Conservation (phyloP, 2,113 vertebrate genomes). For the Chaetura pelagica region DNA sequence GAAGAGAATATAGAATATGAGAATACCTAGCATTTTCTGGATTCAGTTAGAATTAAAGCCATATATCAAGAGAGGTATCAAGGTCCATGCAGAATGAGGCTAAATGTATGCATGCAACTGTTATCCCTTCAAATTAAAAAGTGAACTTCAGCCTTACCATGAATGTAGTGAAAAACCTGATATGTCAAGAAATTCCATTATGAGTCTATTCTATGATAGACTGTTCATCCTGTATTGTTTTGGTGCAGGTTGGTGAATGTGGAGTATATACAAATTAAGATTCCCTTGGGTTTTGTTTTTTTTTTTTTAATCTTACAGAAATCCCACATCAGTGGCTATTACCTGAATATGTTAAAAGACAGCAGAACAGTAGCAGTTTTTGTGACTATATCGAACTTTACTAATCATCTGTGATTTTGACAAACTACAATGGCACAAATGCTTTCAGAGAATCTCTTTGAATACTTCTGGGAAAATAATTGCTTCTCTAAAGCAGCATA, state of each 20-base stretch:
- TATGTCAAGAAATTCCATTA: not conserved
- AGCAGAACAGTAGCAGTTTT: not conserved
- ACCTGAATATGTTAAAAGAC: not conserved
- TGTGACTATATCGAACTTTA: not conserved
- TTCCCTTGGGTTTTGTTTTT: not conserved
- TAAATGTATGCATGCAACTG: not conserved
- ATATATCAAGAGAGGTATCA: not conserved
- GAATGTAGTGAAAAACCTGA: not conserved
- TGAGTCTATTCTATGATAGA: too few species aligned
- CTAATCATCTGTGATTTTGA: not conserved
- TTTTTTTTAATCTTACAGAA: not conserved
- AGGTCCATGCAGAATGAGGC: not conserved
- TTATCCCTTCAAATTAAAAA: not conserved
- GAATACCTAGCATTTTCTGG: not conserved
- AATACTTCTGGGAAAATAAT: not conserved
- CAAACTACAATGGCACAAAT: not conserved
- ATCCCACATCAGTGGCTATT: not conserved
- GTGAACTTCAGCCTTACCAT: not conserved
- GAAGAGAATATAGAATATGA: not conserved
- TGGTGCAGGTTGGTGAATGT: not conserved
- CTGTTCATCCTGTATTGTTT: not conserved
- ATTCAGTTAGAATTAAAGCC: not conserved
- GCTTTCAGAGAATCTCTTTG: not conserved
- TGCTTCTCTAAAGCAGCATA: not conserved
- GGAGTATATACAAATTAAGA: not conserved